phyloP scores from a whole-genome alignment of 2,888 invertebrate genomes.

The Drosophila atripex region DNA sequence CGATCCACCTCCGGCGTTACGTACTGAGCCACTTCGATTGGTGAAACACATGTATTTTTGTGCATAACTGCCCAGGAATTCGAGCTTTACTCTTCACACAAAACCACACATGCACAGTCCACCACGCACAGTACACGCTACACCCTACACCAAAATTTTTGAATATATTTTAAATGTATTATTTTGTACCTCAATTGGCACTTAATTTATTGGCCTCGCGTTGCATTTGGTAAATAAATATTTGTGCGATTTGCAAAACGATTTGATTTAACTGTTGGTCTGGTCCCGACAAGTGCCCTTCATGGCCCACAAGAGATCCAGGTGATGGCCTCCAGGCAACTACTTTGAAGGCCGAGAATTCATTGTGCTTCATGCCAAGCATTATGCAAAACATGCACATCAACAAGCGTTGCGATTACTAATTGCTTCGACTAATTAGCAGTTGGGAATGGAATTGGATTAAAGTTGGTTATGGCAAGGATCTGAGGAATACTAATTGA shows the following conservation, averaged over 20 bases:
- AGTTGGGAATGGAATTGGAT: conserved; percentile 28
- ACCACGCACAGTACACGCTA: conserved; percentile 20
- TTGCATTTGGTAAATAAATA: conserved; percentile 62
- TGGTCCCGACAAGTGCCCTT: neutral
- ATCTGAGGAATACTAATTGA: conserved; percentile 1
- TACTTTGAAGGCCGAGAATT: conserved; percentile 16
- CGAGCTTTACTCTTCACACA: conserved; percentile 32
- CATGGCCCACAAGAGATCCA: neutral
- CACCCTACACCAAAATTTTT: conserved; percentile 29
- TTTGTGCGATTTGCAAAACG: conserved; percentile 62
- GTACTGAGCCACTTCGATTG: neutral
- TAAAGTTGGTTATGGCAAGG: conserved; percentile 27
- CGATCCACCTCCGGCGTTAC: neutral
- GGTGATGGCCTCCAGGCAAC: conserved; percentile 4
- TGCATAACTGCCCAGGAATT: conserved; percentile 16
- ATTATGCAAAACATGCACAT: conserved; percentile 76
- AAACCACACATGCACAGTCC: conserved; percentile 21
- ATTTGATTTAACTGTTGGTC: conserved; percentile 52
- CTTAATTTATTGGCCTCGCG: conserved; percentile 38
- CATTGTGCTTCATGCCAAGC: conserved; percentile 50
- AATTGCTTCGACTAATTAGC: conserved; percentile 44
- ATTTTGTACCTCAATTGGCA: conserved; percentile 51
- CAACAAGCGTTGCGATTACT: conserved; percentile 42
- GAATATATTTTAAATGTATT: conserved; percentile 35
- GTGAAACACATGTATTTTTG: conserved; percentile 6